Conservation (phyloP, 2,113 vertebrate species). For the Craseonycteris thonglongyai region DNA sequence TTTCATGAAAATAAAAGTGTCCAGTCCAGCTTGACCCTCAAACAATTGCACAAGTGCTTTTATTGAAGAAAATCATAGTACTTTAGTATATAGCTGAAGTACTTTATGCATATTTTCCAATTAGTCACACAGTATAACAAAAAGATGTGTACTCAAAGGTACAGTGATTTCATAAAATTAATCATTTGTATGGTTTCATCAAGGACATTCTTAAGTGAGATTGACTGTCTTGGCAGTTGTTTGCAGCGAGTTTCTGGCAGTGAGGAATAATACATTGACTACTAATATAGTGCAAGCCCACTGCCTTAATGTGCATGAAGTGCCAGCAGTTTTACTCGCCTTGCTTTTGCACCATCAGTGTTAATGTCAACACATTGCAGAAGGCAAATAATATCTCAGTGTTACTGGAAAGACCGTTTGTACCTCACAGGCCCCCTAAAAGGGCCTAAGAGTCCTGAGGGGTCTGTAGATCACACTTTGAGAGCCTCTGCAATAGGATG, state of each 20-base stretch:
- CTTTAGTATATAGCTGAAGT: not conserved
- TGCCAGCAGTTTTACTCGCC: not conserved
- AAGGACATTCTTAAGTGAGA: not conserved
- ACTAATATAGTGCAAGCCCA: not conserved
- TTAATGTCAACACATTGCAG: not conserved
- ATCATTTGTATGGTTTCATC: not conserved
- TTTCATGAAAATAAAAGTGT: slow-evolving; percentile 3
- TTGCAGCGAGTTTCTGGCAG: not conserved
- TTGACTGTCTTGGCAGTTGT: not conserved
- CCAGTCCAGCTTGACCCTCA: not conserved
- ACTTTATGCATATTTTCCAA: not conserved
- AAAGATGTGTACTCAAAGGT: not conserved
- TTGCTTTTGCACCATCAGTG: not conserved
- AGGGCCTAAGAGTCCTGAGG: not conserved
- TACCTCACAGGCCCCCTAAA: not conserved
- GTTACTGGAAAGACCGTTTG: not conserved
- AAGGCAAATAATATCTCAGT: not conserved
- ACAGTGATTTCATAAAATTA: not conserved
- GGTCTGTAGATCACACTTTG: not conserved
- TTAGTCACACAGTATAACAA: not conserved
- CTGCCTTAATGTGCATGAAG: not conserved
- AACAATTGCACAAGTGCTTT: not conserved
- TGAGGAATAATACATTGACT: not conserved
- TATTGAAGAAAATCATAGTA: not conserved
- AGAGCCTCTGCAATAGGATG: not conserved